Evolutionary conservation across 1,140 invertebrate species (phyloP).

Genomic region (Atta colombica): DNA sequence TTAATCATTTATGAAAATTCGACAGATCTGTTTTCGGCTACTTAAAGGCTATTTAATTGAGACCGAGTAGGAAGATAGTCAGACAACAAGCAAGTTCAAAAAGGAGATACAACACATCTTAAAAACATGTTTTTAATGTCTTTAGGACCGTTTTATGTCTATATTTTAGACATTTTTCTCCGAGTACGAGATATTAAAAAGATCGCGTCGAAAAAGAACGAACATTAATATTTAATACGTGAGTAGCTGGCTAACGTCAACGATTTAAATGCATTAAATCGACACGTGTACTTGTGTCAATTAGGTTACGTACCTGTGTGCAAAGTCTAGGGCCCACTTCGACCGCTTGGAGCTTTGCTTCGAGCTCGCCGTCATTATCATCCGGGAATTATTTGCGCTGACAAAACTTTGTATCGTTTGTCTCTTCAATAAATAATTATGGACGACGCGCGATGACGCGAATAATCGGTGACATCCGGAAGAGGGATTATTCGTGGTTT

Average conservation of each 20-base stretch:
- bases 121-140: no score
- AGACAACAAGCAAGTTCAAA: no score
- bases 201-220: background rate
- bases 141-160: no score
- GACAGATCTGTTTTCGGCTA: background rate
- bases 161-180: no score
- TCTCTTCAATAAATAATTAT: background rate
- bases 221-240: background rate
- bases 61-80: no score
- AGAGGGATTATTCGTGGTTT: background rate
- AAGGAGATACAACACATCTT: no score
- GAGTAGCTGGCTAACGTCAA: background rate
- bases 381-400: background rate
- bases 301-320: constrained; percentile 82
- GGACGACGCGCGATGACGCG: background rate
- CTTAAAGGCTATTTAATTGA: background rate
- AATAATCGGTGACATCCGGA: constrained; percentile 4
- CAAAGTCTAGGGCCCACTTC: constrained; percentile 86
- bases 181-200: background rate
- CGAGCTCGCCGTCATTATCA: constrained; percentile 69
- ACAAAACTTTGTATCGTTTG: background rate
- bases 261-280: background rate
- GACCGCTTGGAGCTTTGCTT: constrained; percentile 83
- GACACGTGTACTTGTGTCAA: background rate
- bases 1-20: no score